phyloP scores from a whole-genome alignment of 2,888 invertebrate genomes.

The Plusia festucae region DNA sequence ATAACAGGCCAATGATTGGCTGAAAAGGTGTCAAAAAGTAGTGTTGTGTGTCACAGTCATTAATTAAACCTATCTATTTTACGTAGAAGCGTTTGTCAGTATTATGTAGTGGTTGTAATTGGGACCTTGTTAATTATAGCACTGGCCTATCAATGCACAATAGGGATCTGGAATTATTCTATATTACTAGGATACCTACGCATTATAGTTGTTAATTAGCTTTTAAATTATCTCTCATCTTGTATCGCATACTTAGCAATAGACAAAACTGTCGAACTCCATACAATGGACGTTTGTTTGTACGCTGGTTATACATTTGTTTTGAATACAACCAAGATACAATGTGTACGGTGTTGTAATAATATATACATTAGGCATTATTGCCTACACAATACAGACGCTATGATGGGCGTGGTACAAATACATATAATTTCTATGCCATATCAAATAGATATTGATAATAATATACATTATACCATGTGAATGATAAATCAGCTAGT shows the following conservation, averaged over 20 bases:
- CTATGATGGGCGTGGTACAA: not conserved
- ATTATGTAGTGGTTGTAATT: conserved; percentile 59
- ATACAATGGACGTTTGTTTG: conserved; percentile 3
- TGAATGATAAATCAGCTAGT: no score
- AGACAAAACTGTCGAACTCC: conserved; percentile 10
- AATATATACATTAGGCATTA: not conserved
- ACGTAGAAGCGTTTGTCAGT: conserved; percentile 55
- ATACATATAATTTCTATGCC: not conserved
- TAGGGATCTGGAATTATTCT: conserved; percentile 34
- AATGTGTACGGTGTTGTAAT: not conserved
- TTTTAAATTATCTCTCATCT: conserved; percentile 21
- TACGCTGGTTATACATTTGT: not conserved
- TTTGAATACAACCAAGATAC: not conserved
- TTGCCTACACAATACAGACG: not conserved
- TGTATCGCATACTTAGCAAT: conserved; percentile 23
- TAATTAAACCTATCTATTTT: conserved; percentile 46
- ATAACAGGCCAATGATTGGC: no score
- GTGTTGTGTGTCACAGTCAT: conserved; percentile 20
- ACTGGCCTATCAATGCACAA: conserved; percentile 52
- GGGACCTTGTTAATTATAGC: conserved; percentile 53
- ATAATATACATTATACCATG: no score
- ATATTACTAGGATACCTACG: conserved; percentile 19
- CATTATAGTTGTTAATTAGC: conserved; percentile 30
- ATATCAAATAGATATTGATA: not conserved
- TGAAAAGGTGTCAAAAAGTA: no score